phyloP scores from a whole-genome alignment of 2,113 vertebrate species.

The Ceyx melanurus region DNA sequence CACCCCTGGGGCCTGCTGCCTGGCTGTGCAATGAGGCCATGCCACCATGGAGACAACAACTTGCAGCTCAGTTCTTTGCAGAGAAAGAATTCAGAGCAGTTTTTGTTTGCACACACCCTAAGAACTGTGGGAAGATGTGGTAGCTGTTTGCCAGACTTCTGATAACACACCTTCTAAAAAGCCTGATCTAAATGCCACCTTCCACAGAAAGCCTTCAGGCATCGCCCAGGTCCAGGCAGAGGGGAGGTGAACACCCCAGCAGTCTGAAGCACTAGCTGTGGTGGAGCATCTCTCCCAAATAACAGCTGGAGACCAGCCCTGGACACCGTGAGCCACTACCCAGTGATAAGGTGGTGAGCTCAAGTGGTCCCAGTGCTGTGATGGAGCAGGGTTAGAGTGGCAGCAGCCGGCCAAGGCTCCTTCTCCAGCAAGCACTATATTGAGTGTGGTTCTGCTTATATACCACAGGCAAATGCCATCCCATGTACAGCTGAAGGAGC shows the following conservation, averaged over 20 bases:
- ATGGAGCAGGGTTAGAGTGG: background rate
- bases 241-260: accelerated
- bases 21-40: accelerated
- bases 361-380: accelerated
- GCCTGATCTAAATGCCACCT: background rate
- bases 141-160: background rate
- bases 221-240: background rate
- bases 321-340: accelerated
- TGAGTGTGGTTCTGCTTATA: accelerated
- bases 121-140: background rate
- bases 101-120: background rate
- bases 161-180: background rate
- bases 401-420: background rate
- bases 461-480: accelerated
- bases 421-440: too few relatives aligned
- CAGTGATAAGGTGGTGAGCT: background rate
- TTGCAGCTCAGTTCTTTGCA: background rate
- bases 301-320: background rate
- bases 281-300: background rate
- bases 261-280: background rate
- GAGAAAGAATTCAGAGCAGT: background rate
- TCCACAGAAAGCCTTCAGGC: background rate
- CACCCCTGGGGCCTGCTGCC: background rate
- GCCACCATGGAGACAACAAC: background rate
- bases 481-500: accelerated